phyloP scores from a whole-genome alignment of 30 jellyfish, hydroid and myxozoan species.

The Aurelia sp. region DNA sequence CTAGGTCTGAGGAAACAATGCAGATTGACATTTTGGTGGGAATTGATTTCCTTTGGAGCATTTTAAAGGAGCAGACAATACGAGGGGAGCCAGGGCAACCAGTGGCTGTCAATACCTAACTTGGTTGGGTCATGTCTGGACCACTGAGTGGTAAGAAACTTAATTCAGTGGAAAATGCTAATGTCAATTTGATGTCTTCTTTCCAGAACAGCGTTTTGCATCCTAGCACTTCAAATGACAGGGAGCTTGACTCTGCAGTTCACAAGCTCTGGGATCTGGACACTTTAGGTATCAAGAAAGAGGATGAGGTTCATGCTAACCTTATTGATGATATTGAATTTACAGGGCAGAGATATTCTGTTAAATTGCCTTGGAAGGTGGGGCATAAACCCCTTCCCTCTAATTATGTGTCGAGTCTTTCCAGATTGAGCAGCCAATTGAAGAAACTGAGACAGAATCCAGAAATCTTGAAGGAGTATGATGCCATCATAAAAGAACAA shows the following conservation, averaged over 20 bases:
- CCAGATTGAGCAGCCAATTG: conserved; percentile 47
- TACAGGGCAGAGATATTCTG: conserved; percentile 61
- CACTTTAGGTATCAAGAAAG: conserved; percentile 52
- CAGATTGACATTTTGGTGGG: conserved; percentile 42
- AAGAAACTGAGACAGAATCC: conserved; percentile 52
- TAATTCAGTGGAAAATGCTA: conserved; percentile 10
- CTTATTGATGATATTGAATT: conserved; percentile 42
- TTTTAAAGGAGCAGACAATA: conserved; percentile 19
- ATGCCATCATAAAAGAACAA: conserved; percentile 43
- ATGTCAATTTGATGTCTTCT: neutral
- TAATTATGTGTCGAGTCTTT: conserved; percentile 14
- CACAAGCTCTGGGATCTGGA: conserved; percentile 61
- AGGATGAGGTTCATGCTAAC: conserved; percentile 42
- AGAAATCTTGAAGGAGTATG: conserved; percentile 28
- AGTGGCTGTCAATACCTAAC: conserved; percentile 26
- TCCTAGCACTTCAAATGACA: neutral
- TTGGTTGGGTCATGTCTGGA: conserved; percentile 38
- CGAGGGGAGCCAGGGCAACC: conserved; percentile 59
- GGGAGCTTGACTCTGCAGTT: conserved; percentile 2
- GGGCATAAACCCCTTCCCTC: conserved; percentile 67
- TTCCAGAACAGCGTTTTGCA: no score
- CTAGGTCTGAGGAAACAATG: conserved; percentile 11
- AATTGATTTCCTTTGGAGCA: conserved; percentile 3
- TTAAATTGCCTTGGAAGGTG: conserved; percentile 67
- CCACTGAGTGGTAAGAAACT: conserved; percentile 13